phyloP scores from a whole-genome alignment of 35 echinoderm and acorn worm species.

The Diadema setosum region DNA sequence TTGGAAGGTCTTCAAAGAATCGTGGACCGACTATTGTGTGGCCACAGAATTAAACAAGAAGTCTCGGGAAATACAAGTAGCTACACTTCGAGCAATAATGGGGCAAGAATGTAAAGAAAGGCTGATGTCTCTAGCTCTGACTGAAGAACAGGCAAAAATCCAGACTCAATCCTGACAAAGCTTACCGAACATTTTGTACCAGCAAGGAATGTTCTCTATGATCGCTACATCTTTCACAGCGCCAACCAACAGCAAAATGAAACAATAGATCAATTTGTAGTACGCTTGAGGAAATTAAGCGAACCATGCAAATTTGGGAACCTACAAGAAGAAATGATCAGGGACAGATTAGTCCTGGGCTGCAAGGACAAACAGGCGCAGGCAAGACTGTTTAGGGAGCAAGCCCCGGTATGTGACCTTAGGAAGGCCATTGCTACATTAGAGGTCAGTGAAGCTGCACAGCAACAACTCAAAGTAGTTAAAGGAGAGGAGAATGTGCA shows the following conservation, averaged over 20 bases:
- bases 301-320: conserved; percentile 43
- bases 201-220: conserved; percentile 35
- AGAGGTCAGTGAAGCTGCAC: neutral
- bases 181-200: conserved; percentile 12
- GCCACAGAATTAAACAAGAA: conserved; percentile 18
- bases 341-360: conserved; percentile 54
- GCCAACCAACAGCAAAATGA: neutral
- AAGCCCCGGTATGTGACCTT: neutral
- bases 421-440: neutral
- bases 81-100: conserved; percentile 9
- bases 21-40: neutral
- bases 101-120: conserved; percentile 16
- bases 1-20: conserved; percentile 10
- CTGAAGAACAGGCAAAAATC: conserved; percentile 15
- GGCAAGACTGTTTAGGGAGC: conserved; percentile 30
- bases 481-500: no score
- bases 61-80: neutral
- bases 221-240: conserved; percentile 26
- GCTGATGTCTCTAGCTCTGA: neutral
- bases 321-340: conserved; percentile 42
- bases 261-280: conserved; percentile 48
- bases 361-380: conserved; percentile 6
- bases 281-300: neutral
- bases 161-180: neutral
- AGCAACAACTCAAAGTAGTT: conserved; percentile 6